Evolutionary conservation across 2,888 invertebrate genomes (phyloP).

Genomic region (Drepana falcataria): DNA sequence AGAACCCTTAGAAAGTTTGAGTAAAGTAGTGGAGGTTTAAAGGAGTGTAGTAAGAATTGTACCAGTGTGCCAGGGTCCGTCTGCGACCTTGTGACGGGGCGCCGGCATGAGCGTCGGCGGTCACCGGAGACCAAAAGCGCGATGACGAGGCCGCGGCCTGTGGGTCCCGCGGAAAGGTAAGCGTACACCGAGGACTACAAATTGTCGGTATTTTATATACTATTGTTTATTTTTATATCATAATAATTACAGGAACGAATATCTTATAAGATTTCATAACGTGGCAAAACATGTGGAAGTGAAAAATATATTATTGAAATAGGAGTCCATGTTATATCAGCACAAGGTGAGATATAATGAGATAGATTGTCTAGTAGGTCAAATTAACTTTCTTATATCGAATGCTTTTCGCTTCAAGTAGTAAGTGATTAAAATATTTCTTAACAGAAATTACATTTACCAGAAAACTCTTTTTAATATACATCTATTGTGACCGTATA

Average conservation of each 20-base stretch:
- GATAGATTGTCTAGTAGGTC: no score
- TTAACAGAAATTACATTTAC: no score
- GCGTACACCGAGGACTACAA: conserved; percentile 25
- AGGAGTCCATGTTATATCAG: no score
- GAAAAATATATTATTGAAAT: no score
- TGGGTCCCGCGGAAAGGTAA: conserved; percentile 29
- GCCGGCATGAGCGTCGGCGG: conserved; percentile 24
- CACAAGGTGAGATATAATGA: background rate
- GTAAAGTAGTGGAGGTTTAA: conserved; percentile 8
- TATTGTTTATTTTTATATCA: no score
- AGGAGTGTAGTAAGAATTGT: conserved; percentile 19
- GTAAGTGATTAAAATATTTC: background rate
- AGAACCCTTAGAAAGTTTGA: background rate
- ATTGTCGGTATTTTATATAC: background rate
- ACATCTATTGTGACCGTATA: background rate
- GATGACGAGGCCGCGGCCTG: conserved; percentile 30
- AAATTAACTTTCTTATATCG: no score
- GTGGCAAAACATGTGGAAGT: no score
- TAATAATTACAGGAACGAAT: no score
- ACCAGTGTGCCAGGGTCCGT: conserved; percentile 38
- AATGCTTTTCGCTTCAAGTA: no score
- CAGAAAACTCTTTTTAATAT: background rate
- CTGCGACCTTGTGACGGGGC: conserved; percentile 46
- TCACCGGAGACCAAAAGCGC: conserved; percentile 40
- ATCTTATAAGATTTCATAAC: no score